Percentiles rank a stretch among this genome's conserved stretches.
Conservation (phyloP, 2,888 invertebrate species). For the Apamea anceps region DNA sequence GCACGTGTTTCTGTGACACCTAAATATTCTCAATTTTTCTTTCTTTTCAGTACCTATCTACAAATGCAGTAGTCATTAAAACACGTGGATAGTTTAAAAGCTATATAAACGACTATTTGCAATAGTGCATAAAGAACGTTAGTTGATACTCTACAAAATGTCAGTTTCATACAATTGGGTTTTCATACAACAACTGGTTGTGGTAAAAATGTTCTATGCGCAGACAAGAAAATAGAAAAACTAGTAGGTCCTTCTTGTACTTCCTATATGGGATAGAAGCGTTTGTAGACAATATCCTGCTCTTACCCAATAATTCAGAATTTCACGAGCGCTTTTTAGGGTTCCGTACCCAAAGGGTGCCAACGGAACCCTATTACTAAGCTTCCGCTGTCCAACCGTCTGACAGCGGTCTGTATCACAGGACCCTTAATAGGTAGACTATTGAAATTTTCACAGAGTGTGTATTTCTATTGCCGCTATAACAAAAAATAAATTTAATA, state of each 20-base stretch:
- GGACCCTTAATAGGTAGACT: no score
- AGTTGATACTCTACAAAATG: slow-evolving; percentile 2
- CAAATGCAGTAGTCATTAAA: not conserved
- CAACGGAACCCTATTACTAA: no score
- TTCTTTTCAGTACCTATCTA: not conserved
- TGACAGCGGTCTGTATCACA: no score
- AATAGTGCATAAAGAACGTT: slow-evolving; percentile 5
- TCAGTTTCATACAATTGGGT: not conserved
- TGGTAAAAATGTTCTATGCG: not conserved
- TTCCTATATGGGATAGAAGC: not conserved
- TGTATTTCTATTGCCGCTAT: no score
- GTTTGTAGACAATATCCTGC: no score
- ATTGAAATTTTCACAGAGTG: no score
- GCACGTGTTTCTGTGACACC: no score
- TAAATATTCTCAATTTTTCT: no score
- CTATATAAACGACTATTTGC: not conserved
- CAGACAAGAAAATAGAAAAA: not conserved
- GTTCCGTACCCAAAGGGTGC: no score
- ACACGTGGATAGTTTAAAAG: slow-evolving; percentile 5
- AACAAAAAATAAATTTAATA: no score
- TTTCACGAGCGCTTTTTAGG: not conserved
- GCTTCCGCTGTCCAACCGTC: no score
- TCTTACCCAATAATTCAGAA: not conserved
- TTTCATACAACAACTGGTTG: not conserved
- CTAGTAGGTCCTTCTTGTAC: not conserved